Base-by-base conservation (phyloP, 1,140 invertebrate species). In the Charaxes varanes region DNA sequence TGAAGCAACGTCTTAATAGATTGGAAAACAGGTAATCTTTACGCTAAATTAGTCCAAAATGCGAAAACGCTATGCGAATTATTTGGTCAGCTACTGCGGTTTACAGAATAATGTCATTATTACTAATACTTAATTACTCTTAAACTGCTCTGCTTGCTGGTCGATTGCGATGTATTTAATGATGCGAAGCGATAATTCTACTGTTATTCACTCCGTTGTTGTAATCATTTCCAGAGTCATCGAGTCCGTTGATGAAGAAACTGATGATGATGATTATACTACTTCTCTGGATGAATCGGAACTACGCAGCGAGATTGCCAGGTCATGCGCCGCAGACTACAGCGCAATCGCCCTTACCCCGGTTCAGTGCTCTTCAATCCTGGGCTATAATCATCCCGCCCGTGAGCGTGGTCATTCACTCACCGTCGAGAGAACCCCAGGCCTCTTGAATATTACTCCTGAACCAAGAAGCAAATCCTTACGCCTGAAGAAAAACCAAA, bases 1-100 rank as follows among this genome's bases (percentile, higher is more conserved):
- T 87, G 35, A 86, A 85, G 43, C 82, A 87, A 49, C 71, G 85
- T 23, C 69, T 87, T 37, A 81, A 74, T 45, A 84, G 83, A 48
- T 62, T 87, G 26, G 86, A 87, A 62, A 51, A 72, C 28, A 87
- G 81, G 86, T 87, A 63, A 83, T 66, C 3, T 14, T 18, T 4
- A 12, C 8, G 11, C 14, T 8, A 13, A 32, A 35, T 3, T n/a
- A 2, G 15, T 27, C 8, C 3, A 4, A 14, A 28, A 13, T 28
- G 5, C 26, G 26, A n/a, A 14, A n/a, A 14, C 26, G 26, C n/a
- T n/a, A n/a, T n/a, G n/a, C n/a, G n/a, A n/a, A n/a, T n/a, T n/a
- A n/a, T n/a, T n/a, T n/a, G 24, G 0, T 2, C 14, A 24, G 22
- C 1, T 4, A 24, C 22, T n/a, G n/a, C n/a, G n/a, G n/a, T n/a